Base-by-base conservation (phyloP, 1,140 invertebrate genomes). In the Anagrus nilaparvatae region DNA sequence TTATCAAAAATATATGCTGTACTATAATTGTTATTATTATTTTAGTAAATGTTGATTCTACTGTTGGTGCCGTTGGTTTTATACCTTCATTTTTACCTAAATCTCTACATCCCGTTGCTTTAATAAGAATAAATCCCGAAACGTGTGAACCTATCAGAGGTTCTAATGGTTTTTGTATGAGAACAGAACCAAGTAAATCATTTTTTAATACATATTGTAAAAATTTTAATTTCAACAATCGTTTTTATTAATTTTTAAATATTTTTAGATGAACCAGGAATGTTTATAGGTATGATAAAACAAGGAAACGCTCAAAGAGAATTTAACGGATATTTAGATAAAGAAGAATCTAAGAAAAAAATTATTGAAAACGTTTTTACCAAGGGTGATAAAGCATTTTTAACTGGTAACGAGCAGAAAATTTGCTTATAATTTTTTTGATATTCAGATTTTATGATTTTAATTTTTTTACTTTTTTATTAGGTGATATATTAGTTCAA, bases 201-300 rank as follows among this genome's bases (percentile, higher is more conserved):
- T 27, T 7, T 7, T 7, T 27, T 7, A 7, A 27, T 7, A 27
- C 6, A 27, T 27, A 27, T 12, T 12, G 12, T 27, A 7, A 27
- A 25, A 3, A 36, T 28, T 19, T 27, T 12, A 23, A 10, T 39
- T 35, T 1, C n/a, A n/a, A n/a, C n/a, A 21, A 6, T 24, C 10
- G 12, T 17, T 19, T 20, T 45, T 23, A 14, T 51, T 44, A 18
- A 33, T 44, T 43, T 54, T 6, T 38, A 30, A 9, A 37, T 43
- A 17, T 27, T 54, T 40, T 3, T 44, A 76, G 78, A 79, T 47
- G 83, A 88, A 61, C 74, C 81, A 7, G 84, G 84, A 23, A 83
- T 86, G 69, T 71, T 87, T 50, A 75, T 88, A 17, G 85, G 82
- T 2, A 72, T 81, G 39, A 87, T 88, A 47, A 67, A 75, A 8